A percentile compares a stretch with the other conserved stretches of the same genome.
phyloP scores from a whole-genome alignment of 2,797 vertebrate genomes.

The Chelidonichthys spinosus region DNA sequence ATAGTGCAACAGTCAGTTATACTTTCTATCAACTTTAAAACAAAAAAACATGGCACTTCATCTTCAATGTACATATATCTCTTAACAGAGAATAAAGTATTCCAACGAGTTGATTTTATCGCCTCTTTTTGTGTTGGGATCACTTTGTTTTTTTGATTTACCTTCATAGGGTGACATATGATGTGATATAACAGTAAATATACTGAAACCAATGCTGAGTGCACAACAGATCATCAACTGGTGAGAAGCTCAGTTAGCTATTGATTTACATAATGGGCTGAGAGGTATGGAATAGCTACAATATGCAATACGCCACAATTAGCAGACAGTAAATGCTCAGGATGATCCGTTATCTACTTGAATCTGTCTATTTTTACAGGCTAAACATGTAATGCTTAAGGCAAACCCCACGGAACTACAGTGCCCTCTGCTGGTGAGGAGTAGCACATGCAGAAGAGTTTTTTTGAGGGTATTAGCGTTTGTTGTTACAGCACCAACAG shows the following conservation, averaged over 20 bases:
- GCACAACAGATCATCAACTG: neutral
- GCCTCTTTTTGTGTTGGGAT: conserved; percentile 6
- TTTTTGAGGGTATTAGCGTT: neutral
- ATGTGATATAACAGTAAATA: too few species aligned
- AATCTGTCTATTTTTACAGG: neutral
- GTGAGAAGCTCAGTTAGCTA: neutral
- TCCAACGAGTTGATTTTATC: conserved; percentile 57
- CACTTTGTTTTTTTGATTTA: neutral
- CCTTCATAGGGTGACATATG: neutral
- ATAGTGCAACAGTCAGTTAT: conserved; percentile 75
- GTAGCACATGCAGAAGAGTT: neutral
- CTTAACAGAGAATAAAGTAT: conserved; percentile 88
- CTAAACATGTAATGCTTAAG: neutral
- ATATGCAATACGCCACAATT: too few species aligned
- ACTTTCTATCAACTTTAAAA: conserved; percentile 80
- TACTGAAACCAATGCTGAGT: neutral
- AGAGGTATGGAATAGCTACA: neutral
- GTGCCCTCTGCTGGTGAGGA: conserved; percentile 35
- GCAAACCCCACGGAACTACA: neutral
- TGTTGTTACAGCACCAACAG: neutral
- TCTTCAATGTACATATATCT: conserved; percentile 91
- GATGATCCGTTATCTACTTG: neutral
- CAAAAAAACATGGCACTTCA: conserved; percentile 77
- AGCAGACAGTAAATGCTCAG: neutral
- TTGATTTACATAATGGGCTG: neutral